These are phyloP conservation scores for Schizotus pectinicornis DNA, from an alignment of 2,888 invertebrate species.

Conservation along the genomic window DNA sequence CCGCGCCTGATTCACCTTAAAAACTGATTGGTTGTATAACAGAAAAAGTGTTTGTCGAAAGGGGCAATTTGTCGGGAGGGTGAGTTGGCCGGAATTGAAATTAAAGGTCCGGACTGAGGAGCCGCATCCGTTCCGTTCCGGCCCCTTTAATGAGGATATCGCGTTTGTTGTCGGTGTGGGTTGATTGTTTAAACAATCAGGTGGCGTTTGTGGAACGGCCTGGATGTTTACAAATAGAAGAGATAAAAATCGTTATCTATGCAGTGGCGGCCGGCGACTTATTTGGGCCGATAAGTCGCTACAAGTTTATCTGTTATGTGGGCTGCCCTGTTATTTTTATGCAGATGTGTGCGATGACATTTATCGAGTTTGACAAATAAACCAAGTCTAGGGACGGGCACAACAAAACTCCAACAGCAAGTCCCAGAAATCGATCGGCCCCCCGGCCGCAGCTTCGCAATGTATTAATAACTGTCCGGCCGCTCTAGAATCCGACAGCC, in stretches of 20 bases:
- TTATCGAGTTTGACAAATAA: constrained; percentile 43
- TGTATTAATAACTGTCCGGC: constrained; percentile 19
- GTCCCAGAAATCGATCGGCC: constrained; percentile 13
- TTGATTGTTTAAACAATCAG: too few relatives aligned
- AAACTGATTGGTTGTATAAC: too few relatives aligned
- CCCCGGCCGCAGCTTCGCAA: constrained; percentile 2
- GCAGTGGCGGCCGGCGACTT: constrained; percentile 18
- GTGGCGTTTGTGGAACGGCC: too few relatives aligned
- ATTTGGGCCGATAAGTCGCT: constrained; percentile 31
- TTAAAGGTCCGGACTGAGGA: too few relatives aligned
- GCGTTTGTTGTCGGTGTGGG: too few relatives aligned
- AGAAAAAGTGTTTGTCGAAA: too few relatives aligned
- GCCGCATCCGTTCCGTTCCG: too few relatives aligned
- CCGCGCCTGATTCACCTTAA: too few relatives aligned
- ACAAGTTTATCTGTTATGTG: constrained; percentile 47
- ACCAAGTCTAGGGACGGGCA: constrained; percentile 41
- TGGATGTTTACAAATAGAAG: constrained; percentile 17
- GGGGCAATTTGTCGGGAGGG: too few relatives aligned
- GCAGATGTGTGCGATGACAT: constrained; percentile 46
- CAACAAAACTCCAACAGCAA: constrained; percentile 31
- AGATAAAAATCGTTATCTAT: constrained; percentile 21
- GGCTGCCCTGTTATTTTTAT: constrained; percentile 52
- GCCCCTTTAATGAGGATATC: too few relatives aligned
- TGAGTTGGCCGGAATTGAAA: too few relatives aligned
- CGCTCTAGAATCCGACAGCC: constrained; percentile 14